phyloP scores from a whole-genome alignment of 2,888 invertebrate species.

The Hydropsyche betteni region DNA sequence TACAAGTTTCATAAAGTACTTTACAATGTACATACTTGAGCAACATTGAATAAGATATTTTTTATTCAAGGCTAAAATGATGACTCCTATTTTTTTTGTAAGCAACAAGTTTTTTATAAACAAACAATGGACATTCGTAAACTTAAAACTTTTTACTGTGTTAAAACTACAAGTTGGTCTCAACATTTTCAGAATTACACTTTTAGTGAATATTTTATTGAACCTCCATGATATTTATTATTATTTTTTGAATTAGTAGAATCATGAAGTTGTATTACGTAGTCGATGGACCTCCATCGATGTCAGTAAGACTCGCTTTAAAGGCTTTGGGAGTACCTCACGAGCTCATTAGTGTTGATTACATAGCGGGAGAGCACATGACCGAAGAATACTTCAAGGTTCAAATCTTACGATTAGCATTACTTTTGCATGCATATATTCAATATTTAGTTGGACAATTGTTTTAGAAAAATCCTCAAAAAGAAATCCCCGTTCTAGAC shows the following conservation, averaged over 20 bases:
- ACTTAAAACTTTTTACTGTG: too few relatives aligned
- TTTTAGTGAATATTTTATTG: too few relatives aligned
- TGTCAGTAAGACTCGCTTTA: conserved; percentile 76
- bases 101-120: too few relatives aligned
- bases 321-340: conserved; percentile 72
- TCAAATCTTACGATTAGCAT: not conserved
- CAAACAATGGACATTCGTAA: too few relatives aligned
- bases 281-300: conserved; percentile 80
- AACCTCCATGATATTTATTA: too few relatives aligned
- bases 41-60: too few relatives aligned
- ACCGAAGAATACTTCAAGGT: conserved; percentile 75
- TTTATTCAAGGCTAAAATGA: too few relatives aligned
- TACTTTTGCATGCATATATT: not conserved
- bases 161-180: too few relatives aligned
- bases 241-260: not conserved
- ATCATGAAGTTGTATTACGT: conserved; percentile 75
- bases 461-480: conserved; percentile 77
- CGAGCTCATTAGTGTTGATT: conserved; percentile 74
- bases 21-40: too few relatives aligned
- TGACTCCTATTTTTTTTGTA: too few relatives aligned
- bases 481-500: conserved; percentile 80
- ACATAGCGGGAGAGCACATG: conserved; percentile 76
- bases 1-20: too few relatives aligned
- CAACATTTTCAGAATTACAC: too few relatives aligned
- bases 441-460: not conserved